Evolutionary conservation across 2,113 vertebrate species (phyloP).

Genomic region (Coptodon bakossiorum): DNA sequence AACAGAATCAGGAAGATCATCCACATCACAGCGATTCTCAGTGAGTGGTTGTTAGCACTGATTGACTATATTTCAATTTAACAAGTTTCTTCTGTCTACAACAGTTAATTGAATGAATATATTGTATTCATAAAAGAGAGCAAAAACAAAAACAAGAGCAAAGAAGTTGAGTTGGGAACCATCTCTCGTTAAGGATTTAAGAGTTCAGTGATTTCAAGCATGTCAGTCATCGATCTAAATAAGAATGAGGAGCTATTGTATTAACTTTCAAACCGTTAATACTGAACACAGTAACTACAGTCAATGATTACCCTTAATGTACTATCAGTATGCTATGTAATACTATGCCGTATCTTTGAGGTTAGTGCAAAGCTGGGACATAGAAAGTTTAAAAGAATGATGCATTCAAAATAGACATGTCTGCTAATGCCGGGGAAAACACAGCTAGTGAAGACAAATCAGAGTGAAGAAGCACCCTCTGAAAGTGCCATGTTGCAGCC

Average conservation of each 20-base stretch:
- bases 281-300: neutral
- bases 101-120: conserved; percentile 30
- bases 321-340: neutral
- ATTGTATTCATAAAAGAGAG: conserved; percentile 8
- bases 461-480: conserved; percentile 30
- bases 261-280: neutral
- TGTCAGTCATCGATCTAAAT: neutral
- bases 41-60: conserved; percentile 56
- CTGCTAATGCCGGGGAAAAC: conserved; percentile 27
- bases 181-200: neutral
- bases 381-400: neutral
- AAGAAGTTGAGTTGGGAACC: neutral
- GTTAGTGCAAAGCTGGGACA: neutral
- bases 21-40: conserved; percentile 45
- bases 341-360: neutral
- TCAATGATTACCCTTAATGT: neutral
- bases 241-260: neutral
- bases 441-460: conserved; percentile 45
- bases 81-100: conserved; percentile 22
- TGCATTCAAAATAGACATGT: conserved; percentile 3
- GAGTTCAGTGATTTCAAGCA: neutral
- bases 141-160: neutral
- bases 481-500: conserved; percentile 53
- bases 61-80: conserved; percentile 57
- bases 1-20: conserved; percentile 59